Percentiles rank a stretch among this genome's conserved stretches.
Evolutionary conservation across 35 echinoderm and acorn worm species (phyloP).

Genomic region (Ophioderma brevispina): DNA sequence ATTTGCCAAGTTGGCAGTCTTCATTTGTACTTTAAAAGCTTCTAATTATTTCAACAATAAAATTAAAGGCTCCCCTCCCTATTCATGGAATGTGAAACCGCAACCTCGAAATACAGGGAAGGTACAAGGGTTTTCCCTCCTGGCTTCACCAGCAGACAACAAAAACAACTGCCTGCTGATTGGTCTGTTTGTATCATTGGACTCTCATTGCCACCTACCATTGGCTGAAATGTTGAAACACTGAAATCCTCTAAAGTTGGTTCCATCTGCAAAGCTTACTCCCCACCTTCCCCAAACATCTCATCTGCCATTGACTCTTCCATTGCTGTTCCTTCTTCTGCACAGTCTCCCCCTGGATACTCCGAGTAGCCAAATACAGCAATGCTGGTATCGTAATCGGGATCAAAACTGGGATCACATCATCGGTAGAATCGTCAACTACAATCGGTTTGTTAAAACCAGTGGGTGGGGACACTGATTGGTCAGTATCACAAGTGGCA

Average conservation of each 20-base stretch:
- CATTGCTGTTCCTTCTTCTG: background rate
- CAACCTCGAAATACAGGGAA: constrained; percentile 25
- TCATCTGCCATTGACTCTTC: background rate
- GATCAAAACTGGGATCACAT: background rate
- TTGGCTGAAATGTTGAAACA: background rate
- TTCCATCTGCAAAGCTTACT: background rate
- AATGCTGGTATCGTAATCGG: background rate
- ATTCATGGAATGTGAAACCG: background rate
- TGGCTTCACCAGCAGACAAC: constrained; percentile 6
- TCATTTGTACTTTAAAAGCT: too few species aligned
- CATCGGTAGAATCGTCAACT: background rate
- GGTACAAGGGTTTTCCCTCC: constrained; percentile 5
- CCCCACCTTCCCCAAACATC: background rate
- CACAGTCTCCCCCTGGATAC: background rate
- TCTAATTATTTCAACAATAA: too few species aligned
- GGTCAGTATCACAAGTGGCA: too few species aligned
- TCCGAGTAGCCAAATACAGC: background rate
- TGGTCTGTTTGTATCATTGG: background rate
- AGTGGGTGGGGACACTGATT: too few species aligned
- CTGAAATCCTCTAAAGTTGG: too few species aligned
- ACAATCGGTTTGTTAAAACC: too few species aligned
- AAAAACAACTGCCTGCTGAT: background rate
- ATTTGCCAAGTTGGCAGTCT: too few species aligned
- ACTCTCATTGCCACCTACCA: background rate
- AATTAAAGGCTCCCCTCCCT: background rate